Conservation (phyloP, 2,888 invertebrate species). For the Pilophorus perplexus region DNA sequence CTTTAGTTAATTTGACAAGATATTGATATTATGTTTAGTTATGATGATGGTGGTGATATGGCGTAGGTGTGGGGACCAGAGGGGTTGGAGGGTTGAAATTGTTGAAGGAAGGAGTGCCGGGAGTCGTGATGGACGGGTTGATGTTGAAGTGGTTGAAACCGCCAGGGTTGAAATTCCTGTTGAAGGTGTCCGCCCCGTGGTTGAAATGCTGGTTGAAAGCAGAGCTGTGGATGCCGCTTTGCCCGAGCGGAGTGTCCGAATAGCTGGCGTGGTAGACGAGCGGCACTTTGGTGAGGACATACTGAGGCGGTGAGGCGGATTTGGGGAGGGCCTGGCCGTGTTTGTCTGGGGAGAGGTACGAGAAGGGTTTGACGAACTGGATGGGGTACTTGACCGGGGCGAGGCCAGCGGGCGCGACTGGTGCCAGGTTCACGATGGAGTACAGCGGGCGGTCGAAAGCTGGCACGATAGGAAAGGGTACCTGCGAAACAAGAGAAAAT, state of each 20-base stretch:
- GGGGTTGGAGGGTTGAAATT: conserved; percentile 12
- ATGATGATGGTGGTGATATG: conserved; percentile 22
- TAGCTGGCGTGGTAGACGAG: conserved; percentile 38
- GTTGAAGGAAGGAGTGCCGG: conserved; percentile 11
- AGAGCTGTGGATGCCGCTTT: conserved; percentile 4
- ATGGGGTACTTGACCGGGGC: conserved; percentile 34
- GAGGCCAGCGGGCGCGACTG: conserved; percentile 7
- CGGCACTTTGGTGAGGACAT: conserved; percentile 36
- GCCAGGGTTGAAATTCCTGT: conserved; percentile 7
- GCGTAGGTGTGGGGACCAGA: conserved; percentile 25
- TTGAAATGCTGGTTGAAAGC: conserved; percentile 12
- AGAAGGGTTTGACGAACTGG: conserved; percentile 29
- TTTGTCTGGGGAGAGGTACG: conserved; percentile 17
- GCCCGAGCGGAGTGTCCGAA: conserved; percentile 6
- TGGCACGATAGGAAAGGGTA: conserved; percentile 14
- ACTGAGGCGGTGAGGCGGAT: conserved; percentile 19
- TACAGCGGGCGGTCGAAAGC: conserved; percentile 18
- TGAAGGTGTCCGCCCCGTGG: conserved; percentile 8
- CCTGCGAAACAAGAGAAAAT: background rate
- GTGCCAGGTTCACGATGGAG: conserved; percentile 16
- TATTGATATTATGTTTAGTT: too few relatives aligned
- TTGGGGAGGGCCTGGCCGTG: background rate
- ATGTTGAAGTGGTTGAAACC: conserved; percentile 11
- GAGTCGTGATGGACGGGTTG: conserved; percentile 14
- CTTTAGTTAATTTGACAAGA: conserved; percentile 1